Percentiles rank a stretch among this genome's conserved stretches.
Conservation (phyloP, 2,113 vertebrate species). For the Piprites chloris region DNA sequence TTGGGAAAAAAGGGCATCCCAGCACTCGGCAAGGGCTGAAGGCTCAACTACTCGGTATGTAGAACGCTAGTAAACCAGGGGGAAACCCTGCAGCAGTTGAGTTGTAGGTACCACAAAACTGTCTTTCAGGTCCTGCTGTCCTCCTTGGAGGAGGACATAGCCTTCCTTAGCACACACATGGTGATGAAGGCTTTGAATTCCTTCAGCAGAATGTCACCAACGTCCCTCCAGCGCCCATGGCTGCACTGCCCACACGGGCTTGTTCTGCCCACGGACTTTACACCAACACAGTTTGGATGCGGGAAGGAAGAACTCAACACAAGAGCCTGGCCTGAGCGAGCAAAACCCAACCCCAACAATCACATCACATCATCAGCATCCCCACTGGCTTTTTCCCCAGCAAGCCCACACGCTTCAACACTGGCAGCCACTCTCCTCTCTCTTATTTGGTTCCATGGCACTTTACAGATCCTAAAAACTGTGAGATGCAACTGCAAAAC, state of each 20-base stretch:
- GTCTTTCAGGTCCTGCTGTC: not conserved
- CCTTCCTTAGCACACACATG: not conserved
- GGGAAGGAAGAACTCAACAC: not conserved
- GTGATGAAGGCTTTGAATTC: not conserved
- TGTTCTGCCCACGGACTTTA: not conserved
- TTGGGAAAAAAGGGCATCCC: not conserved
- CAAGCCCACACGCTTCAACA: accelerated
- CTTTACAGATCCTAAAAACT: not conserved
- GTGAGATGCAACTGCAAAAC: not conserved
- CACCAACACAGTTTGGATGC: accelerated
- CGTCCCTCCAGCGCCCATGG: accelerated
- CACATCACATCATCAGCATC: not conserved
- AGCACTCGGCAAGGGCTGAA: not conserved
- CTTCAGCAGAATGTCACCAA: not conserved
- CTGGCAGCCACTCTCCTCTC: not conserved
- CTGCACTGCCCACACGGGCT: accelerated
- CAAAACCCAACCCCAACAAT: not conserved
- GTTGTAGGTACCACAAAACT: not conserved
- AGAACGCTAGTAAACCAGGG: not conserved
- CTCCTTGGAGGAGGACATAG: not conserved
- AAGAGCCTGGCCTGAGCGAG: not conserved
- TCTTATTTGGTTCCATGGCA: not conserved
- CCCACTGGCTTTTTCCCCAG: accelerated
- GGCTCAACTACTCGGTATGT: accelerated
- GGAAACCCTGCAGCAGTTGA: not conserved